phyloP scores from a whole-genome alignment of 2,797 vertebrate species.

The Discoglossus pictus region DNA sequence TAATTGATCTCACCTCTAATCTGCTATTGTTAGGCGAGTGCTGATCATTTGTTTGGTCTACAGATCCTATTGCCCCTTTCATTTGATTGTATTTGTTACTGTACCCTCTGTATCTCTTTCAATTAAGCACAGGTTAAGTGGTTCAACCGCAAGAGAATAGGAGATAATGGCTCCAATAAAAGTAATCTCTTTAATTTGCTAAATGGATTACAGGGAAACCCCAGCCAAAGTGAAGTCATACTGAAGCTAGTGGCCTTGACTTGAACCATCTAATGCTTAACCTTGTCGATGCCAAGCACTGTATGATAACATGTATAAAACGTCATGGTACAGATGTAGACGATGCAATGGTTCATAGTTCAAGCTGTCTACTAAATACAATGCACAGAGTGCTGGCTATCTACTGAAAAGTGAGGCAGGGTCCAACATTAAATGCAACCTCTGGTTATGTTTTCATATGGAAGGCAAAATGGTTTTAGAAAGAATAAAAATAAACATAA shows the following conservation, averaged over 20 bases:
- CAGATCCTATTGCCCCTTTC: slow-evolving; percentile 79
- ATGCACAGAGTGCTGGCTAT: no score
- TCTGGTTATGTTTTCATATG: no score
- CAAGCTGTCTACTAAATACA: slow-evolving; percentile 32
- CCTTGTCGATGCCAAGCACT: slow-evolving; percentile 67
- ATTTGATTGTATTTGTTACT: slow-evolving; percentile 86
- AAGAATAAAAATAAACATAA: no score
- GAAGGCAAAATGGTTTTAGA: no score
- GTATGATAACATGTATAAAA: slow-evolving; percentile 30
- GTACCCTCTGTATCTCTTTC: slow-evolving; percentile 84
- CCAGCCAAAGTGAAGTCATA: slow-evolving; percentile 84
- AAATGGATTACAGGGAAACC: slow-evolving; percentile 85
- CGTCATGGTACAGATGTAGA: background rate
- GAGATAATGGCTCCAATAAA: slow-evolving; percentile 84
- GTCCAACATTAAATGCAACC: no score
- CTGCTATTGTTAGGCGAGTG: slow-evolving; percentile 80
- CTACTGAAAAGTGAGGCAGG: no score
- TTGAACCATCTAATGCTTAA: slow-evolving; percentile 84
- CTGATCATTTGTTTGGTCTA: slow-evolving; percentile 83
- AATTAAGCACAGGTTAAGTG: slow-evolving; percentile 89
- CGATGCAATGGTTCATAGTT: slow-evolving; percentile 48
- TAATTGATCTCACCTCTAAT: slow-evolving; percentile 86
- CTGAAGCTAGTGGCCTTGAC: slow-evolving; percentile 76
- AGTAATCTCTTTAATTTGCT: slow-evolving; percentile 86
- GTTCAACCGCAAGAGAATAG: slow-evolving; percentile 81